Conservation (phyloP, 2,113 vertebrate species). For the Bos javanicus region DNA sequence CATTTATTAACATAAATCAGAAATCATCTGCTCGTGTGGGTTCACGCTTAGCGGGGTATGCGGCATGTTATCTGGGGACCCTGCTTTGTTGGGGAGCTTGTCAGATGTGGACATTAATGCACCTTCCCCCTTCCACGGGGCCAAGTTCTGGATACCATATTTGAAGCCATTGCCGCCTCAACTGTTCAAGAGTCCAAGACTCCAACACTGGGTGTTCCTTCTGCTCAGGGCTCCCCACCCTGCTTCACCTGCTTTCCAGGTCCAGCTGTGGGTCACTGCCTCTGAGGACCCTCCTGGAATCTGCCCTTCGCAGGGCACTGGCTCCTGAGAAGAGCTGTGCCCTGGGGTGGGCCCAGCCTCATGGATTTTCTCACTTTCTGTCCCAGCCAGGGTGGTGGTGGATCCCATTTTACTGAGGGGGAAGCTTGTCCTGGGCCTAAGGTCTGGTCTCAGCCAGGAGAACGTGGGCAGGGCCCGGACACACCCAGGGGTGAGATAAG, state of each 20-base stretch:
- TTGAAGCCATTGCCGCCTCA: rapidly evolving
- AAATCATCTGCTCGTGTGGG: rapidly evolving
- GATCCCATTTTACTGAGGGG: neutral
- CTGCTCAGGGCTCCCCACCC: neutral
- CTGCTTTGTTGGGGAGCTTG: neutral
- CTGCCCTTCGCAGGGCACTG: rapidly evolving
- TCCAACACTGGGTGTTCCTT: neutral
- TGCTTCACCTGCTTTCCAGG: neutral
- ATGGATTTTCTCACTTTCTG: neutral
- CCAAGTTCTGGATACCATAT: neutral
- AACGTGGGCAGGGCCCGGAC: neutral
- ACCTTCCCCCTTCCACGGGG: neutral
- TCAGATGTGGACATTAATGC: neutral
- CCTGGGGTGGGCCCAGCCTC: rapidly evolving
- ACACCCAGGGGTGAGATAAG: neutral
- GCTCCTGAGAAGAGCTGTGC: neutral
- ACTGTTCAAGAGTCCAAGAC: neutral
- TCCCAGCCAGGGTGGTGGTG: no score
- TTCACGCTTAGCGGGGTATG: neutral
- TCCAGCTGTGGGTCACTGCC: neutral
- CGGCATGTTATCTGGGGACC: neutral
- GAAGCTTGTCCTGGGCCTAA: neutral
- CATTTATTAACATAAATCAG: neutral
- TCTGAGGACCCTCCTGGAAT: neutral
- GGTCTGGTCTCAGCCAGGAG: neutral